A percentile compares a stretch with the other conserved stretches of the same genome.
Evolutionary conservation across 2,113 vertebrate species (phyloP).

Genomic region (Sapajus apella): DNA sequence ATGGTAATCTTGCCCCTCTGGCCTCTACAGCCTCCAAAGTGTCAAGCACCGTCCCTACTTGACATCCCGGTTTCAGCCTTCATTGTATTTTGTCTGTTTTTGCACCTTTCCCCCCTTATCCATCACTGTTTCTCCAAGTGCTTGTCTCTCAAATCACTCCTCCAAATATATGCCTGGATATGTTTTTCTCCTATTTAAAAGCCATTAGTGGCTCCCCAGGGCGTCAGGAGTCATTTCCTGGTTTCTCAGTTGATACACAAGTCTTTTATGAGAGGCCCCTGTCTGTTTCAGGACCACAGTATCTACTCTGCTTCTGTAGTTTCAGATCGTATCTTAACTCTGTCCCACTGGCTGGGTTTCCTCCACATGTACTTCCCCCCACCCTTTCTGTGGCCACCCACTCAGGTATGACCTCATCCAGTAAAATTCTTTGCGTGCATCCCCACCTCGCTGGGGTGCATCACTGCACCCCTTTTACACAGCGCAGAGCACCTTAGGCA

Average conservation of each 20-base stretch:
- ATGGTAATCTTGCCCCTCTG: neutral
- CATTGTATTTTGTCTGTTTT: neutral
- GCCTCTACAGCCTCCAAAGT: neutral
- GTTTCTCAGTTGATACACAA: neutral
- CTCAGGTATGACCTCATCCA: neutral
- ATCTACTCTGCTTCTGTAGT: fast-evolving
- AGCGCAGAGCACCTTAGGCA: neutral
- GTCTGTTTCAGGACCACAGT: neutral
- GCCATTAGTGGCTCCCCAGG: neutral
- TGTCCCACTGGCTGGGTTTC: neutral
- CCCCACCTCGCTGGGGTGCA: neutral
- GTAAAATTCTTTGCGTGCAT: fast-evolving
- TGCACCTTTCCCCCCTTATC: neutral
- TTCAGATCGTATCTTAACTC: neutral
- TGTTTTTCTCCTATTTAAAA: neutral
- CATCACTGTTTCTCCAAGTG: neutral
- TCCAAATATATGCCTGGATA: neutral
- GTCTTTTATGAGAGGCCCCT: neutral
- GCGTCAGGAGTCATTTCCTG: neutral
- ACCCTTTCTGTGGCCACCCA: neutral
- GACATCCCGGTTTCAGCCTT: neutral
- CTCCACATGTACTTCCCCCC: neutral
- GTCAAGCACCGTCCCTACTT: fast-evolving
- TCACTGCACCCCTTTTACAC: too few species aligned
- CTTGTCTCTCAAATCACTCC: neutral